Evolutionary conservation across 2,113 vertebrate genomes (phyloP).

Genomic region (Tupaia chinensis): DNA sequence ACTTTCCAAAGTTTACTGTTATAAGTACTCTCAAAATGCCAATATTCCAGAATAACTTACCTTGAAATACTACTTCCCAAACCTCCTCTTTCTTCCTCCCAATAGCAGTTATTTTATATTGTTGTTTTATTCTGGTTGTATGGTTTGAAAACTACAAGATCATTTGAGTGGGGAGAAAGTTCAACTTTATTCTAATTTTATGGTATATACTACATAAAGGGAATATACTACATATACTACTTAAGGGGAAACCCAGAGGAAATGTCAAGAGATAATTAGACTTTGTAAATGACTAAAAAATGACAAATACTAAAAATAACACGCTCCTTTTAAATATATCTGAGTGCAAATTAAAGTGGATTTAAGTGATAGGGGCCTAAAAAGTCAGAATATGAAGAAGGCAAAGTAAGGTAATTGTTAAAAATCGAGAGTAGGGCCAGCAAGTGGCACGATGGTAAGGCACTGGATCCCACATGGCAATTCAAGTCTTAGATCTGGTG

Average conservation of each 20-base stretch:
- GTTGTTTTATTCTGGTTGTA: slow-evolving; percentile 41
- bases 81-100: too few species aligned
- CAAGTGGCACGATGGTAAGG: too few species aligned
- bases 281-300: slow-evolving; percentile 21
- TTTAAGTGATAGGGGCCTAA: neutral
- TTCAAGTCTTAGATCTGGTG: too few species aligned
- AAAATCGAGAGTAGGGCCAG: neutral
- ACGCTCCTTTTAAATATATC: slow-evolving; percentile 1
- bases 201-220: neutral
- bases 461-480: too few species aligned
- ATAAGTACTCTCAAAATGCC: slow-evolving; percentile 27
- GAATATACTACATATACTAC: too few species aligned
- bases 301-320: neutral
- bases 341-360: slow-evolving; percentile 22
- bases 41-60: slow-evolving; percentile 38
- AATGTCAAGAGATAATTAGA: neutral
- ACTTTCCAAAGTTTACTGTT: slow-evolving; percentile 51
- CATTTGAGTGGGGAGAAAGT: slow-evolving; percentile 43
- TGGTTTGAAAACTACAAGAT: slow-evolving; percentile 57
- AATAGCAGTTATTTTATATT: neutral
- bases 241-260: slow-evolving; percentile 43
- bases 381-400: neutral
- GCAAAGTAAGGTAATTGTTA: neutral
- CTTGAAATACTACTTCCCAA: slow-evolving; percentile 41
- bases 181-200: slow-evolving; percentile 46